Percentiles rank a stretch among this genome's conserved stretches.
Evolutionary conservation across 2,797 vertebrate genomes (phyloP).

Genomic region (Thamnophis elegans): DNA sequence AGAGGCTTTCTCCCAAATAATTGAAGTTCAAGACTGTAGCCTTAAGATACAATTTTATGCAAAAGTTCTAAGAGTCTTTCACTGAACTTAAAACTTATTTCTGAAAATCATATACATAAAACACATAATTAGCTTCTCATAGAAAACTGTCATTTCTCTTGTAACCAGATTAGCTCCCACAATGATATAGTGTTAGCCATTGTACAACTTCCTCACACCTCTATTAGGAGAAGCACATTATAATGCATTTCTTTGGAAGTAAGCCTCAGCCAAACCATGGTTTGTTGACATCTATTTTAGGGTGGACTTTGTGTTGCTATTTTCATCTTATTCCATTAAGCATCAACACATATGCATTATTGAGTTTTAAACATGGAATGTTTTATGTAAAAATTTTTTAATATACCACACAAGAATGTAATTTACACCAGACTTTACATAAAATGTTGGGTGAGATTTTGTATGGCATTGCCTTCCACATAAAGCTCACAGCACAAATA

Average conservation of each 20-base stretch:
- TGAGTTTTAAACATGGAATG: constrained; percentile 48
- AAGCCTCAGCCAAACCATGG: constrained; percentile 37
- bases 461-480: constrained; percentile 55
- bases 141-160: background rate
- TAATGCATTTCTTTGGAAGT: constrained; percentile 39
- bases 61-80: background rate
- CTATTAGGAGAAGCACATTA: constrained; percentile 32
- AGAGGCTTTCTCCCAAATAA: background rate
- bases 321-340: constrained; percentile 49
- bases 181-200: background rate
- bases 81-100: background rate
- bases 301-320: constrained; percentile 40
- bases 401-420: constrained; percentile 60
- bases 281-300: constrained; percentile 53
- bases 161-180: background rate
- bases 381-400: constrained; percentile 57
- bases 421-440: constrained; percentile 54
- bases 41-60: background rate
- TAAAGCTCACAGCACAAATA: constrained; percentile 63
- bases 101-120: background rate
- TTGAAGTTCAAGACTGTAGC: background rate
- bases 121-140: background rate
- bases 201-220: background rate
- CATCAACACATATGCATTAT: constrained; percentile 38
- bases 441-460: constrained; percentile 54